Evolutionary conservation across 2,888 invertebrate species (phyloP), one percentile per base, ranked within the genome.

Genomic region (Hanleya hanleyi): DNA sequence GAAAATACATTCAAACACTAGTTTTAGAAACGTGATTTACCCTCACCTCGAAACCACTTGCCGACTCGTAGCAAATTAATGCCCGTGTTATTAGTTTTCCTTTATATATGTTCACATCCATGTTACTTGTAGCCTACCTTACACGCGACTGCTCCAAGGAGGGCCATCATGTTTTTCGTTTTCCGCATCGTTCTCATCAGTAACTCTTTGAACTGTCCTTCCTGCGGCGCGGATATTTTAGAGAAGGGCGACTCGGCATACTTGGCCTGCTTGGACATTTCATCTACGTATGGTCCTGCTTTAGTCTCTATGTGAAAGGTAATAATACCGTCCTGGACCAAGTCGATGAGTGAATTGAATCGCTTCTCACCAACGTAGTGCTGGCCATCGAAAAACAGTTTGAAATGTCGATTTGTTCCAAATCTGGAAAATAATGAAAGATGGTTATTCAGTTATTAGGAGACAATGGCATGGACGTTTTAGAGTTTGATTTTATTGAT

Each of bases 301-400:
- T 64, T 64, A 7, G 35, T n/a, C 35, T 64, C 38, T 1, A 64
- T 64, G 26, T 64, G 26, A 5, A 64, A 37, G 35, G 64, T 64
- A 22, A 64, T 64, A 7, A 64, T n/a, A 5, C 64, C 64, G 35
- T 64, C 64, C 29, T 35, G 37, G 1, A 64, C 64, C 36, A 64
- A 37, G 37, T 64, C 64, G 2, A 12, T n/a, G 35, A 64, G 35
- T 18, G 64, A 37, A 26, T 64, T 37, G 37, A 64, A 64, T 5
- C 64, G 35, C 22, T 64, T 64, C 64, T 64, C 64, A n/a, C 64
- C 64, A 18, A 64, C 64, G 29, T 37, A 64, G 36, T 64, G 64
- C 64, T 64, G 64, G 35, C 64, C 64, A n/a, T 64, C 64, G 38
- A n/a, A 64, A 26, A 64, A 64, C 26, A 64, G 26, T 37, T 64